Evolutionary conservation across 2,888 invertebrate genomes (phyloP).

Genomic region (Stegana nigrithorax): DNA sequence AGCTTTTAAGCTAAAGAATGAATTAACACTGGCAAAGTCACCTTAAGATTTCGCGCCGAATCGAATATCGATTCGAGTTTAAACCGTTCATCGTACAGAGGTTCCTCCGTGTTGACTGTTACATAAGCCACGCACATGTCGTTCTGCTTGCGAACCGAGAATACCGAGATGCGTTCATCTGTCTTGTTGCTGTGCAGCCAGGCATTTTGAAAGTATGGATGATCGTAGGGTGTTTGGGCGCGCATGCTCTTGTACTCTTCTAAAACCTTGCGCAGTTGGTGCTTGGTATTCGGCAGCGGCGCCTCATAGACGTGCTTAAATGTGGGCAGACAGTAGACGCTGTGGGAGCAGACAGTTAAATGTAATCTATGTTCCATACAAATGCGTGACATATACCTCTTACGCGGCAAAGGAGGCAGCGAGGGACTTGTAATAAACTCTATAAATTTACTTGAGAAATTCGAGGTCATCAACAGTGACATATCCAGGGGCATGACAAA

Average conservation of each 20-base stretch:
- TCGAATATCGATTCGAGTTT: conserved; percentile 85
- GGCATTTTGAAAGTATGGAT: not conserved
- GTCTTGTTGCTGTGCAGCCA: conserved; percentile 83
- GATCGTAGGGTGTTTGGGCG: too few species aligned
- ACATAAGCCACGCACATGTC: conserved; percentile 71
- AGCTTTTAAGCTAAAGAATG: too few species aligned
- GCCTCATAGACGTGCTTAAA: conserved; percentile 10
- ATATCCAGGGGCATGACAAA: conserved; percentile 85
- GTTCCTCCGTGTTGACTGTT: conserved; percentile 86
- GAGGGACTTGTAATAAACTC: conserved; percentile 84
- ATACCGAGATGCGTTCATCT: conserved; percentile 8
- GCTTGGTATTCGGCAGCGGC: conserved; percentile 16
- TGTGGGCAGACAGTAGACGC: conserved; percentile 33
- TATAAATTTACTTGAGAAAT: conserved; percentile 79
- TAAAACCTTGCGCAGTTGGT: conserved; percentile 4
- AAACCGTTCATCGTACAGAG: conserved; percentile 85
- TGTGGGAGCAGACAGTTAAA: too few species aligned
- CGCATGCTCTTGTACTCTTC: too few species aligned
- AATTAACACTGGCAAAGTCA: too few species aligned
- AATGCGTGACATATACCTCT: too few species aligned
- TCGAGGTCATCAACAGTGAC: conserved; percentile 84
- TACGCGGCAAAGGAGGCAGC: too few species aligned
- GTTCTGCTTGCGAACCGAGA: conserved; percentile 5
- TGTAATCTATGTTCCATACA: too few species aligned
- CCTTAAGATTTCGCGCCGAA: conserved; percentile 24